Percentiles rank a stretch among this genome's conserved stretches.
Conservation (phyloP, 1,140 invertebrate species). For the Augochlora pura region DNA sequence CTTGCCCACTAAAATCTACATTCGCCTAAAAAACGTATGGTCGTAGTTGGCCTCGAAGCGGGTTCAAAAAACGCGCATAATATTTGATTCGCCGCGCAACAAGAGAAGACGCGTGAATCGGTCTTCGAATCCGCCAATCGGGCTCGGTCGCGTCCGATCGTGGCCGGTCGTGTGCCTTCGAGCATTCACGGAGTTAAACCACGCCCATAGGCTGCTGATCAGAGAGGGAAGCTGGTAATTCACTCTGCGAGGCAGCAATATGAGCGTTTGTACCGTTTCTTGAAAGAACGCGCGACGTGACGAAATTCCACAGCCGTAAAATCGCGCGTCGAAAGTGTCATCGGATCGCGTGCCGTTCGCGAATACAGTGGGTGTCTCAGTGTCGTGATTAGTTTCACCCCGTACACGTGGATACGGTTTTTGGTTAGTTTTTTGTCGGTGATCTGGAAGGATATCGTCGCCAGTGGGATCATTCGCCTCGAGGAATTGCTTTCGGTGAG, state of each 20-base stretch:
- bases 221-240: constrained; percentile 66
- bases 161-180: constrained; percentile 23
- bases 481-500: constrained; percentile 65
- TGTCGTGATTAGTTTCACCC: constrained; percentile 46
- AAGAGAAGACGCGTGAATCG: background rate
- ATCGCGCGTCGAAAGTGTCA: constrained; percentile 59
- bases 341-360: constrained; percentile 39
- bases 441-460: constrained; percentile 49
- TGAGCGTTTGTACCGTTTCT: constrained; percentile 62
- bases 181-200: constrained; percentile 46
- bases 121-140: background rate
- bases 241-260: constrained; percentile 59
- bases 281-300: constrained; percentile 64
- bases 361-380: constrained; percentile 56
- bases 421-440: constrained; percentile 51
- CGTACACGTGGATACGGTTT: constrained; percentile 52
- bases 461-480: constrained; percentile 37
- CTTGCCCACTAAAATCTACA: too few species aligned
- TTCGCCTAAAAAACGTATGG: too few species aligned
- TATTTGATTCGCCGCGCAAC: background rate
- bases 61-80: constrained; percentile 25
- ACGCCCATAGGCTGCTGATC: constrained; percentile 54
- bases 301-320: constrained; percentile 58
- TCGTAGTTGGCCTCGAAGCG: too few species aligned
- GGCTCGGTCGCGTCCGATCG: constrained; percentile 5